Evolutionary conservation across 2,888 invertebrate species (phyloP), one percentile per base, ranked within the genome.

Genomic region (Ptychoptera contaminata): DNA sequence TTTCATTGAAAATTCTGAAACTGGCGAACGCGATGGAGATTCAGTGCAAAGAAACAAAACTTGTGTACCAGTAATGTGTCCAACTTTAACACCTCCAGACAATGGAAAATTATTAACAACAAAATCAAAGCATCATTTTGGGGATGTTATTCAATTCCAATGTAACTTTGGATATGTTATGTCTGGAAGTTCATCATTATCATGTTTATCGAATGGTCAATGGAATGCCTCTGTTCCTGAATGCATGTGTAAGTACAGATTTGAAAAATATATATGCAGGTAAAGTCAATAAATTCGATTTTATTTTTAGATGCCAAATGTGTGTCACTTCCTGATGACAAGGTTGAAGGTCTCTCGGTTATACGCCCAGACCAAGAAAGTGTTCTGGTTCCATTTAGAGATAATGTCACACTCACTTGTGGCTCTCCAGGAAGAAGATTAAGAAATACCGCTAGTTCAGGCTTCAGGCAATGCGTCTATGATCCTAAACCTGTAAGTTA

Each of bases 171-270:
- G 96, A 14, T 91, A 87, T 59, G 83, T 91, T 1, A 82, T 94
- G 77, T 79, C 82, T 47, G 94, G 94, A 42, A 82, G 85, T 42
- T 77, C 87, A 1, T 79, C 85, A 6, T 68, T 96, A 14, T 71
- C 86, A 44, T 97, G 96, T 62, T 81, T 85, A 2, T 84, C 87
- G 5, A 82, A 81, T 59, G 96, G 96, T 40, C 76, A 74, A 31
- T 97, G 96, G 97, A 92, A 93, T 61, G 91, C 91, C 53, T 81
- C 88, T 6, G 77, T 83, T 37, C 96, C 97, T 5, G 83, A 84
- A 64, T 97, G 96, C 66, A 81, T 86, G 71, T 88, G 92, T 92
- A 72, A 76, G 80, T 71, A 44, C 37, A 37, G 9, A 11, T 16
- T 2, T 11, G 7, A 32, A 5, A 37, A 11, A 31, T 16, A 42